phyloP scores from a whole-genome alignment of 1,140 invertebrate genomes.

The Heliconius melpomene region DNA sequence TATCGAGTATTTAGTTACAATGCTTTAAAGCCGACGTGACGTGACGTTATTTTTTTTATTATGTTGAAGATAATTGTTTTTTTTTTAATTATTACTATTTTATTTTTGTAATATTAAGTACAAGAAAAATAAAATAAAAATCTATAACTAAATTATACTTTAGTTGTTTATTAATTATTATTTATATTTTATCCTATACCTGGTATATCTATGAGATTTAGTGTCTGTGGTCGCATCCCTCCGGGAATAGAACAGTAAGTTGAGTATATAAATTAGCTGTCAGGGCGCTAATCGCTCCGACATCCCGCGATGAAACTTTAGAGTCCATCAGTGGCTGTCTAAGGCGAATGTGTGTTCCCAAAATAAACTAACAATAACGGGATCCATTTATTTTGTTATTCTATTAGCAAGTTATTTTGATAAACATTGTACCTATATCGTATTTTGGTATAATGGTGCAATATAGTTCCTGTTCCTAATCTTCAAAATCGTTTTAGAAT shows the following conservation, averaged over 20 bases:
- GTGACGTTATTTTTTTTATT: background rate
- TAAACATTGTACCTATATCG: conserved; percentile 20
- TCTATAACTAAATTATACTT: too few species aligned
- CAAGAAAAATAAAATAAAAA: too few species aligned
- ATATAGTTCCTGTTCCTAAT: background rate
- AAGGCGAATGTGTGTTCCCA: conserved; percentile 59
- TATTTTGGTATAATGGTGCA: background rate
- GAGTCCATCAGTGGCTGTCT: conserved; percentile 75
- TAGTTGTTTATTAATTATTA: background rate
- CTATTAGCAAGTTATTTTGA: conserved; percentile 56
- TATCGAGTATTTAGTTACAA: conserved; percentile 10
- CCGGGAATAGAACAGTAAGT: conserved; percentile 77
- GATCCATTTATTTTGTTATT: conserved; percentile 59
- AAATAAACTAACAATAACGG: conserved; percentile 72
- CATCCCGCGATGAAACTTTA: conserved; percentile 79
- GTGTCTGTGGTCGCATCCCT: conserved; percentile 55
- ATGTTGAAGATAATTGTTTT: conserved; percentile 5
- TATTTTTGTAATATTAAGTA: too few species aligned
- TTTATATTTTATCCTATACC: background rate
- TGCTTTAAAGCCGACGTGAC: background rate
- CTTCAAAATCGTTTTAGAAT: background rate
- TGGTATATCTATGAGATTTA: conserved; percentile 50
- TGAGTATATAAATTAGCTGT: conserved; percentile 81
- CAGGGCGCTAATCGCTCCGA: conserved; percentile 77
- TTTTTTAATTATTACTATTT: too few species aligned